These are phyloP conservation scores for Condylostylus longicornis DNA, from an alignment of 1,140 invertebrate species.

Conservation along the genomic window DNA sequence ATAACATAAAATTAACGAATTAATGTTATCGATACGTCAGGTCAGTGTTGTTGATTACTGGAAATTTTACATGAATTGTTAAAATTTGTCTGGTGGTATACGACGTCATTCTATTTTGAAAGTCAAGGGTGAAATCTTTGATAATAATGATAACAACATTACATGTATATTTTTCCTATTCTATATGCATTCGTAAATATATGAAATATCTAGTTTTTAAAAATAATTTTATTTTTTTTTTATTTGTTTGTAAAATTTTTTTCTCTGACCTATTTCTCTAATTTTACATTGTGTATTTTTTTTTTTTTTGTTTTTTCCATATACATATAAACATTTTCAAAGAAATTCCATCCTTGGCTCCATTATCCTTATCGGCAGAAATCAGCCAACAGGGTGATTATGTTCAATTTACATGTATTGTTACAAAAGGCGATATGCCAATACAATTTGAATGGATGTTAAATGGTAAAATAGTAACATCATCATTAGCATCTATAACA, in stretches of 20 bases:
- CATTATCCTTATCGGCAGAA: slow-evolving; percentile 58
- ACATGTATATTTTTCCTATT: slow-evolving; percentile 6
- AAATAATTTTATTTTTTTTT: no score
- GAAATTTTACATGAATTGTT: slow-evolving; percentile 51
- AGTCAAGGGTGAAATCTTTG: slow-evolving; percentile 39
- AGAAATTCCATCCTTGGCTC: slow-evolving; percentile 63
- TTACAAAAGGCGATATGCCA: slow-evolving; percentile 54
- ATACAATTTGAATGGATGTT: slow-evolving; percentile 48
- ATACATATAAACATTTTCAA: slow-evolving; percentile 13
- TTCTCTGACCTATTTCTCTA: background rate
- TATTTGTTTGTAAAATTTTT: background rate
- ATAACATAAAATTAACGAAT: slow-evolving; percentile 37
- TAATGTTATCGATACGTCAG: slow-evolving; percentile 56
- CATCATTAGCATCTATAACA: slow-evolving; percentile 33
- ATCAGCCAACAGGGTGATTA: slow-evolving; percentile 59
- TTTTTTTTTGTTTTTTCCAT: slow-evolving; percentile 2
- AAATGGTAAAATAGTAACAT: slow-evolving; percentile 31
- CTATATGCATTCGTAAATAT: no score
- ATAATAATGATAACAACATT: background rate
- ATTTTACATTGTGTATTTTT: slow-evolving; percentile 5
- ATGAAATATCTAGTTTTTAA: no score
- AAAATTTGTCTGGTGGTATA: slow-evolving; percentile 46
- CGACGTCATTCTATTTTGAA: slow-evolving; percentile 38
- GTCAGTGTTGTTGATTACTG: slow-evolving; percentile 44
- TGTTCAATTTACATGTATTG: slow-evolving; percentile 50